Conservation (phyloP, 2,888 invertebrate species). For the Platerodrilus igneus region DNA sequence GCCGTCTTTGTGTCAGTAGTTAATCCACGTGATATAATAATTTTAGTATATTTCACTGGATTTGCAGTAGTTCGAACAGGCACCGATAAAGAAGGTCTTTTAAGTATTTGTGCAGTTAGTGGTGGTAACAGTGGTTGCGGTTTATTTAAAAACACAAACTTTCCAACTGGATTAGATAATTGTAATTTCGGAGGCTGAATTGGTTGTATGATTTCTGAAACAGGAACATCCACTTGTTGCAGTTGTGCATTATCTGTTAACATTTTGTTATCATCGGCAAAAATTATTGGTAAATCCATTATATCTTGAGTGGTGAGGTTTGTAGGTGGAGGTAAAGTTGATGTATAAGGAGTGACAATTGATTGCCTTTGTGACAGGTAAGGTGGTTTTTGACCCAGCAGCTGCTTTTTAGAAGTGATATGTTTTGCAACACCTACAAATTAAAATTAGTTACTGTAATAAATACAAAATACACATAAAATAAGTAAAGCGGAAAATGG, state of each 20-base stretch:
- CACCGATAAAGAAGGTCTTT: constrained; percentile 22
- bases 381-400: constrained; percentile 35
- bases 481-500: no score
- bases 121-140: constrained; percentile 18
- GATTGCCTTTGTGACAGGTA: constrained; percentile 30
- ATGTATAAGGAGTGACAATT: constrained; percentile 23
- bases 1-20: constrained; percentile 26
- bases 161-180: constrained; percentile 22
- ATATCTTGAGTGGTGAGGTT: constrained; percentile 55
- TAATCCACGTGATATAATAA: constrained; percentile 49
- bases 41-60: constrained; percentile 50
- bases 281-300: constrained; percentile 62
- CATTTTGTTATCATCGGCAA: constrained; percentile 55
- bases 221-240: constrained; percentile 22
- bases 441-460: constrained; percentile 5
- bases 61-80: constrained; percentile 23
- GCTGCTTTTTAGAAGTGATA: constrained; percentile 42
- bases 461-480: no score
- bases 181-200: constrained; percentile 2
- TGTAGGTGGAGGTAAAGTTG: constrained; percentile 41
- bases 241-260: constrained; percentile 34
- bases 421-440: constrained; percentile 37
- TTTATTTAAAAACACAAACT: constrained; percentile 33
- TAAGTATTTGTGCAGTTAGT: constrained; percentile 21
- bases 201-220: constrained; percentile 15